Conservation (phyloP, 2,888 invertebrate species). For the Caenorhabditis sp. region DNA sequence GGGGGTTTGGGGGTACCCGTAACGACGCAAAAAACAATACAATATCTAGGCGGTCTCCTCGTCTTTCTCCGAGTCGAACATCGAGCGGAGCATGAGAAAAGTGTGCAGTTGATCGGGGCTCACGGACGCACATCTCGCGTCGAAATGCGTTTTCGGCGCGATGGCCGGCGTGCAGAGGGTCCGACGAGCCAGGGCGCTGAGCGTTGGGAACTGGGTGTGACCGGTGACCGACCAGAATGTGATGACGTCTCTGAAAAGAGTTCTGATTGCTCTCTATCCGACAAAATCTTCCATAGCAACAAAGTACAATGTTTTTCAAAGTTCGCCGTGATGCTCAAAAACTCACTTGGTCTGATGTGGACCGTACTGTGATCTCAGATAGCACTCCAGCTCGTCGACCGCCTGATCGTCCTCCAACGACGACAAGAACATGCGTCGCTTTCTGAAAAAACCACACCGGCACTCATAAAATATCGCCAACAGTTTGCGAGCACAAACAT, state of each 20-base stretch:
- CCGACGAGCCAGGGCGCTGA: constrained; percentile 70
- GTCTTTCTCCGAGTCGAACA: constrained; percentile 62
- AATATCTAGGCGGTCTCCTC: constrained; percentile 23
- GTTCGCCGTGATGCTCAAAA: not conserved
- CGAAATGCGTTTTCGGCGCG: constrained; percentile 58
- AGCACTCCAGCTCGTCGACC: constrained; percentile 73
- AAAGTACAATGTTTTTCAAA: too few species aligned
- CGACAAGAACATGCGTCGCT: constrained; percentile 73
- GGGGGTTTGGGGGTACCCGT: not conserved
- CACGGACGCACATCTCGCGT: constrained; percentile 56
- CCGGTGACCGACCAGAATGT: constrained; percentile 74
- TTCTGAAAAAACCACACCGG: too few species aligned
- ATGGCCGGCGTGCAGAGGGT: constrained; percentile 58
- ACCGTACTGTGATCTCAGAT: constrained; percentile 59
- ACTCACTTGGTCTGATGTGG: constrained; percentile 60
- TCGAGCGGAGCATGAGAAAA: constrained; percentile 63
- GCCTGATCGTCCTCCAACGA: constrained; percentile 72
- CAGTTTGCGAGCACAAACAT: not conserved
- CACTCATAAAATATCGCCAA: not conserved
- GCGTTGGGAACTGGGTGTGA: constrained; percentile 68
- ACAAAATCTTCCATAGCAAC: too few species aligned
- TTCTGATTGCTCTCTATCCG: too few species aligned
- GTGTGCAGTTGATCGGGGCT: constrained; percentile 62
- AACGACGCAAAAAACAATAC: not conserved
- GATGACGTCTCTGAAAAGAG: constrained; percentile 68